Evolutionary conservation across 2,113 vertebrate genomes (phyloP).

Genomic region (Onychorhynchus coronatus): DNA sequence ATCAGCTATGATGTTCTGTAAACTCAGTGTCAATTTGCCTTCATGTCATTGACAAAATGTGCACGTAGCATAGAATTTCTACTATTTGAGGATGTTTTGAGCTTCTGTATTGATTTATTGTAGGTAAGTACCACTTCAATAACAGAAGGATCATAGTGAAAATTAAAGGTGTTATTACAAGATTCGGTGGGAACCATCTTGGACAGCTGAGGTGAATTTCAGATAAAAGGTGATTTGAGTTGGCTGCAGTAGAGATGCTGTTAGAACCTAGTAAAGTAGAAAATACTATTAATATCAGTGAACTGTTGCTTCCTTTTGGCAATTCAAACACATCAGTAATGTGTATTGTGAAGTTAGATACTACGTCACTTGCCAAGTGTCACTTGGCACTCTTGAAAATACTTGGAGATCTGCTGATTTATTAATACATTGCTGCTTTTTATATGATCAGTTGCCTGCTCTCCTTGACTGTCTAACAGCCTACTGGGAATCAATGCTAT

Average conservation of each 20-base stretch:
- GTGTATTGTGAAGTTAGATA: background rate
- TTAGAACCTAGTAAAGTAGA: background rate
- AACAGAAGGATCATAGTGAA: background rate
- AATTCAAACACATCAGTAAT: background rate
- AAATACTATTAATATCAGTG: background rate
- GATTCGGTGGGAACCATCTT: background rate
- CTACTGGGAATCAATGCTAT: constrained; percentile 2
- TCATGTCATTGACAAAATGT: background rate
- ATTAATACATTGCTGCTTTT: constrained; percentile 9
- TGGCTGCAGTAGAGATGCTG: background rate
- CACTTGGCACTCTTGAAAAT: background rate
- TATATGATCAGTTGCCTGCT: background rate
- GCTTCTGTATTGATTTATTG: background rate
- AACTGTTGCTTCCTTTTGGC: background rate
- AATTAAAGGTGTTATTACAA: background rate
- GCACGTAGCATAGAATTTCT: background rate
- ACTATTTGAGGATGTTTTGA: background rate
- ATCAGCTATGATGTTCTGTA: background rate
- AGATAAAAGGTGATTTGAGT: background rate
- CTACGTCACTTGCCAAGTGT: background rate
- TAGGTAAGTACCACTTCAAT: background rate
- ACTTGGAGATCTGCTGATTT: constrained; percentile 31
- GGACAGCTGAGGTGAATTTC: background rate
- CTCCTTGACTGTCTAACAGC: background rate
- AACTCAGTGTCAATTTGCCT: background rate